Percentiles rank a stretch among this genome's conserved stretches.
Conservation (phyloP, 1,140 invertebrate genomes). For the Neuroterus valhalla region DNA sequence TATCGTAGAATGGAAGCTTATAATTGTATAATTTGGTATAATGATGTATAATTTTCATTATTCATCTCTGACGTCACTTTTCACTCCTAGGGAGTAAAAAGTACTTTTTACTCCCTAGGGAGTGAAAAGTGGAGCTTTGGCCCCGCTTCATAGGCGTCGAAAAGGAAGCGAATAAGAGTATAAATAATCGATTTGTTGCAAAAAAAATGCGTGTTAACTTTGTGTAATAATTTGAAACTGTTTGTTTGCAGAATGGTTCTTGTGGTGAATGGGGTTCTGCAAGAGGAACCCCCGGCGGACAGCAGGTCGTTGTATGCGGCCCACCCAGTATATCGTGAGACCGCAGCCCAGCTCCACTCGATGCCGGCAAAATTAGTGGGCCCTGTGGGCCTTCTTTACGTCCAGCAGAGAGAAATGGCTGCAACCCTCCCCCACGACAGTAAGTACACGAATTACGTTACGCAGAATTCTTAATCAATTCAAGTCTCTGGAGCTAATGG, state of each 20-base stretch:
- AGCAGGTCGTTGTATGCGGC: slow-evolving; percentile 85
- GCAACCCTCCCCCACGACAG: slow-evolving; percentile 93
- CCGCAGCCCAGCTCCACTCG: slow-evolving; percentile 84
- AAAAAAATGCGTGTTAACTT: not conserved
- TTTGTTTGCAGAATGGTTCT: slow-evolving; percentile 83
- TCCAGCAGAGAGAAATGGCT: slow-evolving; percentile 92
- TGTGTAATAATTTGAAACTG: not conserved
- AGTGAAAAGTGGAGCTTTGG: too few species aligned
- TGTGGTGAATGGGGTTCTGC: slow-evolving; percentile 88
- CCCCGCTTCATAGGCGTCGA: too few species aligned
- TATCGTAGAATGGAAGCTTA: too few species aligned
- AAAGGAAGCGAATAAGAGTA: too few species aligned
- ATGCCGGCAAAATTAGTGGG: slow-evolving; percentile 87
- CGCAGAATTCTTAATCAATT: slow-evolving; percentile 26
- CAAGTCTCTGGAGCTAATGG: slow-evolving; percentile 1
- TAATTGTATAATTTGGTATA: too few species aligned
- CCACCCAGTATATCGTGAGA: slow-evolving; percentile 90
- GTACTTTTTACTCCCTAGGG: too few species aligned
- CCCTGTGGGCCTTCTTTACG: slow-evolving; percentile 90
- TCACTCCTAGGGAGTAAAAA: too few species aligned
- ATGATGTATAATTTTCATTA: too few species aligned
- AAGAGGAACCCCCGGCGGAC: slow-evolving; percentile 89
- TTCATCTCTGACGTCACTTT: too few species aligned
- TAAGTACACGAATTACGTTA: slow-evolving; percentile 73
- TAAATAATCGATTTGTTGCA: too few species aligned